Evolutionary conservation across 2,888 invertebrate species (phyloP), one percentile per base, ranked within the genome.

Genomic region (Drosophila siamana): DNA sequence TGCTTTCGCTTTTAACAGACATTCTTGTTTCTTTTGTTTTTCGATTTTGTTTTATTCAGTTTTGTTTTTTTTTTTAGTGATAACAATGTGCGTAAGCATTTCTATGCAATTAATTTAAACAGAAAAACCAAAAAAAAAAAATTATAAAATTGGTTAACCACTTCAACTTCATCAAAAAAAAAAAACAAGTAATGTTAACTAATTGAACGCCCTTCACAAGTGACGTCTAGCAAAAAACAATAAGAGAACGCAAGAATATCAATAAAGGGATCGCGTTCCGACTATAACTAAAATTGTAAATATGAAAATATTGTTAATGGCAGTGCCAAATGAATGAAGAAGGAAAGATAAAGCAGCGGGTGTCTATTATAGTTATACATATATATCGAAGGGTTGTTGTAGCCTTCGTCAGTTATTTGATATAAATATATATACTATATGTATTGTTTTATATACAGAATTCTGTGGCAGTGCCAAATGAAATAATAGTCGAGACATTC

Each of bases 41-140:
- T 50, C 38, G 66, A 38, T 64, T 55, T 50, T 44, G 64, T 38
- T 64, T 54, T 50, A 47, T 33, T 67, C 38, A 11, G 33, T 33
- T 33, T 52, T 15, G 22, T 55, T 36, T 50, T 44, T 47, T 41
- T 51, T 66, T 75, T 74, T 72, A 78, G 65, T 84, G 80, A 78
- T 86, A 79, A 83, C 86, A 81, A 84, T 85, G 81, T 86, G 86
- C 86, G 86, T 84, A 85, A 83, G 84, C 86, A 76, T 65, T 75
- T 74, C 55, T 68, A 66, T 78, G 70, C 66, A 73, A 62, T 19
- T 44, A 26, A 59, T 46, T 62, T 44, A 26, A 74, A 62, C 46
- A 60, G 43, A 65, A 71, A 66, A 70, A 63, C 40, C 44, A 67
- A 51, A 54, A 55, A 33, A 47, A 30, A 8, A 61, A 61, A 19